Base-by-base conservation (phyloP, 2,888 invertebrate species). In the Zonitis immaculata region DNA sequence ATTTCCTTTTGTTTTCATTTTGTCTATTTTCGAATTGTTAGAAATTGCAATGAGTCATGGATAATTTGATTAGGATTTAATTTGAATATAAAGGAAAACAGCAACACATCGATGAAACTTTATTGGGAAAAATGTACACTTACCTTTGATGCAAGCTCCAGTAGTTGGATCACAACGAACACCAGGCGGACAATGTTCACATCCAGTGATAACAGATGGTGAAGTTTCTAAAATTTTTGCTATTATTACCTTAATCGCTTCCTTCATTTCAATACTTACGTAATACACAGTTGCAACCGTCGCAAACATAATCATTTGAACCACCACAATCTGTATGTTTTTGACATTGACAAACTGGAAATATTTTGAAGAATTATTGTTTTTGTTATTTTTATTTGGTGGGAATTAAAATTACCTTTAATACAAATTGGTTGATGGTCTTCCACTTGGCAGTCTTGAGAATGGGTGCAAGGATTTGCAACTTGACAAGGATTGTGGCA, bases 101-200 rank as follows among this genome's bases (percentile, higher is more conserved):
- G 74, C 74, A 76, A 75, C 74, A 74, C 73, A 61, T 64, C 22
- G 42, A 47, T 39, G 27, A 45, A 44, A 52, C 16, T 49, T 20
- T 39, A 1, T 18, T 50, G 54, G 25, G 30, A 43, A 52, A n/a
- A 30, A 14, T 3, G 7, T 42, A 49, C 47, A 53, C 85, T 82
- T 84, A 91, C 91, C 90, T 84, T 87, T 86, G 72, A 88, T 84
- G 76, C 91, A 92, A 60, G 87, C 89, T 22, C 90, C 89, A 4
- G 89, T 89, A 50, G 84, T 81, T 18, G 87, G 86, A 73, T 91
- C 88, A 68, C 91, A 92, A 27, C 82, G 80, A 44, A 85, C 82
- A 58, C 90, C 91, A 28, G 87, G 84, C 51, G 89, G 86, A 71
- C 91, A 91, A 66, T 91, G 88, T 59, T 82, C 84, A 71, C 89